phyloP scores from a whole-genome alignment of 92 coral and sea anemone species.

The Epizoanthus scotinus region DNA sequence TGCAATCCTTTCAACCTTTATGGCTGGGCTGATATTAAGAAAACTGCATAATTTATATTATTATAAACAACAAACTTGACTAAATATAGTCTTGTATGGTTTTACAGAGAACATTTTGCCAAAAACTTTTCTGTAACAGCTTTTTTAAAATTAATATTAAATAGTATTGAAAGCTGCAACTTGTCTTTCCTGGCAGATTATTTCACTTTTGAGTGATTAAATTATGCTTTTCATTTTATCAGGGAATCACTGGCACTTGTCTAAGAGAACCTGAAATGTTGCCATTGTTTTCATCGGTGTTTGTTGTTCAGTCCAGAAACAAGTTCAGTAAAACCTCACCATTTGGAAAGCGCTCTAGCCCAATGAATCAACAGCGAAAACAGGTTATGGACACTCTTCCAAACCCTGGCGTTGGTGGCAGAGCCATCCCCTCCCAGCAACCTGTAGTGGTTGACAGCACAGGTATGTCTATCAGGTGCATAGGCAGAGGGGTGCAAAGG shows the following conservation, averaged over 20 bases:
- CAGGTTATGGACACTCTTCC: constrained; percentile 52
- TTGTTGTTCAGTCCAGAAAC: constrained; percentile 63
- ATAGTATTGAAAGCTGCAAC: too few relatives aligned
- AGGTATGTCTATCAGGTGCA: constrained; percentile 13
- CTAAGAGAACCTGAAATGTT: constrained; percentile 1
- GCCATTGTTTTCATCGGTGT: constrained; percentile 51
- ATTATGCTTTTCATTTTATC: background rate
- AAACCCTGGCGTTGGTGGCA: constrained; percentile 27
- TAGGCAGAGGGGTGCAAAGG: too few relatives aligned
- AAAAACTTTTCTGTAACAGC: too few relatives aligned
- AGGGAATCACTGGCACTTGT: background rate
- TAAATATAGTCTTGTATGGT: too few relatives aligned
- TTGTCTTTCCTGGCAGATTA: too few relatives aligned
- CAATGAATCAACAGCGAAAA: constrained; percentile 68
- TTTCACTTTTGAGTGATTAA: background rate
- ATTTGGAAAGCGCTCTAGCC: constrained; percentile 71
- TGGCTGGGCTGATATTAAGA: too few relatives aligned
- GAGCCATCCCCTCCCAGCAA: constrained; percentile 32
- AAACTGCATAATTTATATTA: too few relatives aligned
- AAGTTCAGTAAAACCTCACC: constrained; percentile 89
- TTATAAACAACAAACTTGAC: too few relatives aligned
- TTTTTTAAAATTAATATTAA: too few relatives aligned
- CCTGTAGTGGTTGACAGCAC: constrained; percentile 39
- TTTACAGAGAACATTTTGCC: too few relatives aligned
- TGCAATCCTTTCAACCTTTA: too few relatives aligned